Base-by-base conservation (phyloP, 2,888 invertebrate species). In the Drosophila ustulata region DNA sequence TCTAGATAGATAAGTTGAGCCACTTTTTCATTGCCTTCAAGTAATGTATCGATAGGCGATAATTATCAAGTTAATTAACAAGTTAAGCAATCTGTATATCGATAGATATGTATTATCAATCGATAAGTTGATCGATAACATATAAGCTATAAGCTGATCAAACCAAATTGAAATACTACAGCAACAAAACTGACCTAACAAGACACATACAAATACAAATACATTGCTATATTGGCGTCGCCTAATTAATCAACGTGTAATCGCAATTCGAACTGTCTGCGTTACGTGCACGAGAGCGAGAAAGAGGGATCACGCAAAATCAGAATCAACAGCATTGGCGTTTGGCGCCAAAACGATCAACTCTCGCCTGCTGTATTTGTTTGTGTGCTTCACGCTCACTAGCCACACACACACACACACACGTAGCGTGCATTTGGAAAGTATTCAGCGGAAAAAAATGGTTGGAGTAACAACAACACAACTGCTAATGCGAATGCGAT, bases 281-380 rank as follows among this genome's bases (percentile, higher is more conserved):
- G 18, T 43, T 50, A 64, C 18, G 57, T 51, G 28, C 8, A 63
- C 43, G 5, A 52, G n/a, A n/a, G 1, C 39, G 9, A 50, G 30
- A 0, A 18, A 55, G 50, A 51, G 6, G 6, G 6, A 71, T 66
- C 66, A 46, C 62, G 34, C 56, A 30, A 13, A 56, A 51, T 41
- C 52, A 34, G n/a, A 56, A 51, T 41, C 52, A 34, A 9, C 18
- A 37, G 5, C 30, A 51, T 47, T 65, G 59, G 47, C 71, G 51
- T 65, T 75, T 75, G 75, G 75, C 75, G 75, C 75, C 75, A 75
- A 75, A 75, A 47, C 61, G 74, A 74, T 74, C 71, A 53, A 30
- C 58, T 55, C 65, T 61, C 25, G 49, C 43, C 37, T n/a, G 37
- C 37, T 37, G n/a, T 37, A 37, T 37, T 37, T 70, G 32, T 18